phyloP scores from a whole-genome alignment of 2,888 invertebrate genomes.

The Lathronympha strigana region DNA sequence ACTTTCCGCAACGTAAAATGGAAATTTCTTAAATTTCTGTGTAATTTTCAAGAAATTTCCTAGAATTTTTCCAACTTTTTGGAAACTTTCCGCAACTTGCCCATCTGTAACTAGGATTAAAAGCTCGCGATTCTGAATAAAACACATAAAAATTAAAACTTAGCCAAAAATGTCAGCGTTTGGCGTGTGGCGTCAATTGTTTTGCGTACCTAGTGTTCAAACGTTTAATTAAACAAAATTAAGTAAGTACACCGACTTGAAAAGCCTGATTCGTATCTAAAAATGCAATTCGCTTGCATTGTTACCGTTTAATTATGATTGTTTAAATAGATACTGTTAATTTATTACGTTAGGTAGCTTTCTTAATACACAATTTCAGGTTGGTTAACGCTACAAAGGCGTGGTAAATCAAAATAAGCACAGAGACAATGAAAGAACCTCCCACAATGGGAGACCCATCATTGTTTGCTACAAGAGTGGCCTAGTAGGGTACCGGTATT shows the following conservation, averaged over 20 bases:
- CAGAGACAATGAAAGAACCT: constrained; percentile 58
- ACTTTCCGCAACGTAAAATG: too few relatives aligned
- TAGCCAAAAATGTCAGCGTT: too few relatives aligned
- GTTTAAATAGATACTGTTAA: constrained; percentile 6
- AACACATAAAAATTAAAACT: too few relatives aligned
- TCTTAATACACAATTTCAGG: constrained; percentile 34
- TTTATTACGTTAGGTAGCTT: constrained; percentile 27
- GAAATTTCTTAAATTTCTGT: too few relatives aligned
- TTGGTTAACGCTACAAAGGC: constrained; percentile 43
- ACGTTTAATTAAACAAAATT: background rate
- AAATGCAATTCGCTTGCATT: constrained; percentile 23
- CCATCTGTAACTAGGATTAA: too few relatives aligned
- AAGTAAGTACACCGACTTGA: background rate
- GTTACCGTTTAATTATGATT: constrained; percentile 26
- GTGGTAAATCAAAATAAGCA: constrained; percentile 48
- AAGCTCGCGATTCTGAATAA: too few relatives aligned
- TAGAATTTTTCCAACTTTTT: too few relatives aligned
- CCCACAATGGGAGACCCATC: constrained; percentile 62
- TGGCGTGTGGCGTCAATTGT: too few relatives aligned
- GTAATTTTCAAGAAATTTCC: too few relatives aligned
- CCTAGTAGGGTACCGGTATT: constrained; percentile 49
- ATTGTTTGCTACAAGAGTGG: constrained; percentile 56
- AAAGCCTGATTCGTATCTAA: constrained; percentile 7
- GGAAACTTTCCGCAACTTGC: too few relatives aligned
- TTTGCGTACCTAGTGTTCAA: too few relatives aligned